phyloP scores from a whole-genome alignment of 1,140 invertebrate species.

The Drosophila orena region DNA sequence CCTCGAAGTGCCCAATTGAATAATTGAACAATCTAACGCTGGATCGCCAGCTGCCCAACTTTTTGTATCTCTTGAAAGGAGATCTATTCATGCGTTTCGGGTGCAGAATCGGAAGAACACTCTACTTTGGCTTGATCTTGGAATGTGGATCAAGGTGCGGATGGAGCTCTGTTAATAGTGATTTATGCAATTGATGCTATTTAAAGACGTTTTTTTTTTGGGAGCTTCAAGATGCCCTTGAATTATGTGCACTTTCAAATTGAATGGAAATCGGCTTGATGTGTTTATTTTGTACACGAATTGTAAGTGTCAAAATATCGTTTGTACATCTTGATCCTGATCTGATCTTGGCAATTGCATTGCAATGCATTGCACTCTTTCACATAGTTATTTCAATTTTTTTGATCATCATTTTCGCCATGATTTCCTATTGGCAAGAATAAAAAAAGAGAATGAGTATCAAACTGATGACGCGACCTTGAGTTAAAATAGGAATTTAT shows the following conservation, averaged over 20 bases:
- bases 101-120: neutral
- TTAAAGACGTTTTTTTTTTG: neutral
- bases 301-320: neutral
- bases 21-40: conserved; percentile 72
- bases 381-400: conserved; percentile 1
- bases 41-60: conserved; percentile 3
- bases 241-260: too few relatives aligned
- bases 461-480: conserved; percentile 75
- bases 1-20: conserved; percentile 62
- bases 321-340: neutral
- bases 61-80: conserved; percentile 8
- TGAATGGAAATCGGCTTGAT: too few relatives aligned
- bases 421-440: neutral
- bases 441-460: conserved; percentile 16
- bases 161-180: neutral
- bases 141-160: conserved; percentile 23
- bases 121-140: conserved; percentile 12
- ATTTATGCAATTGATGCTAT: neutral
- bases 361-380: neutral
- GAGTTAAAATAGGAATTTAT: conserved; percentile 76
- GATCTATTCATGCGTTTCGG: conserved; percentile 22
- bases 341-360: conserved; percentile 4
- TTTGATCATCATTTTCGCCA: neutral
- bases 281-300: too few relatives aligned
- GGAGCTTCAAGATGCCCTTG: neutral